These are phyloP conservation scores for Acanthococcus lagerstroemiae DNA, from an alignment of 2,888 invertebrate genomes.

Conservation along the genomic window DNA sequence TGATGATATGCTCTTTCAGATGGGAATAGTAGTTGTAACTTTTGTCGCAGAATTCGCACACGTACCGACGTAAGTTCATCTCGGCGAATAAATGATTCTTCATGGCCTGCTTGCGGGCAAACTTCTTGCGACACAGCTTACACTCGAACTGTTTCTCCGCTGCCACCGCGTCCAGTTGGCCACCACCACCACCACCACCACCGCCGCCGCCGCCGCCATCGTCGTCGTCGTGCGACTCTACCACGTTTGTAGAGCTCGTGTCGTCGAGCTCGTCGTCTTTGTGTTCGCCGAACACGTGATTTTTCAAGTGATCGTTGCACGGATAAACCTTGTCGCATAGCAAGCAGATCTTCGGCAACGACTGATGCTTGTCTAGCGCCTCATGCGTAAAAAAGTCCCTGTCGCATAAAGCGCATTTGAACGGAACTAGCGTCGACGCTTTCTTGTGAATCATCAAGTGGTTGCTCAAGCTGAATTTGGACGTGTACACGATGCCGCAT, in stretches of 20 bases:
- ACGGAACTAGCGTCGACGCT: not conserved
- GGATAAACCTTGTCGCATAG: conserved; percentile 12
- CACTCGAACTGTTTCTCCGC: conserved; percentile 20
- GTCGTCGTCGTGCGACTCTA: not conserved
- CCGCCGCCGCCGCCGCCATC: not conserved
- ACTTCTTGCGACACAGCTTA: conserved; percentile 8
- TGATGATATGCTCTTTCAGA: conserved; percentile 16
- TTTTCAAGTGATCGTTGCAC: conserved; percentile 13
- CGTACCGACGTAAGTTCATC: conserved; percentile 20
- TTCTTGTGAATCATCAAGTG: conserved; percentile 13
- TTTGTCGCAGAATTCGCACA: conserved; percentile 28
- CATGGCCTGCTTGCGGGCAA: conserved; percentile 22
- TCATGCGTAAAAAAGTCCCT: conserved; percentile 2
- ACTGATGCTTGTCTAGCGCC: conserved; percentile 1
- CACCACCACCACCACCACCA: not conserved
- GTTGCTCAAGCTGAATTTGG: conserved; percentile 17
- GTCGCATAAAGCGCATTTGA: conserved; percentile 5
- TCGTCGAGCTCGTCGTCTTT: conserved; percentile 1
- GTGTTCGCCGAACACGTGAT: conserved; percentile 15
- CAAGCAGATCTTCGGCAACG: not conserved
- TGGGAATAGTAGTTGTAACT: conserved; percentile 24
- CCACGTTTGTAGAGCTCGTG: not conserved
- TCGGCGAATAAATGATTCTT: conserved; percentile 22
- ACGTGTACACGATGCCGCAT: conserved; percentile 10
- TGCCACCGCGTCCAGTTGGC: not conserved